Evolutionary conservation across 2,797 vertebrate species (phyloP).

Genomic region (Acanthurus leucopareius): DNA sequence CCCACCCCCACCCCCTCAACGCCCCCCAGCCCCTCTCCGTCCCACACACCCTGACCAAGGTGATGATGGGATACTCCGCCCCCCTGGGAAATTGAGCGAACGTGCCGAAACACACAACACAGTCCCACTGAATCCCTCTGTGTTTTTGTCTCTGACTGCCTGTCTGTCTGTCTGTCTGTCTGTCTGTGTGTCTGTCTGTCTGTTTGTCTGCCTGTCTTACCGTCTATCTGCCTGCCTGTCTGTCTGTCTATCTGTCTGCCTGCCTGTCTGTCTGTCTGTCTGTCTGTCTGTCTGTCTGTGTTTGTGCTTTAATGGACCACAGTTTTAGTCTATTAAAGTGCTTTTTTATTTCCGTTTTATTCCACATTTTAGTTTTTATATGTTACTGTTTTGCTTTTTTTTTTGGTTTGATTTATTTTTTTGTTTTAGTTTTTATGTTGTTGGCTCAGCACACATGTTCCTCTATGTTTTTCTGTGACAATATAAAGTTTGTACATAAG

Average conservation of each 20-base stretch:
- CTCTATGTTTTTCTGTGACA: too few species aligned
- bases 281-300: too few species aligned
- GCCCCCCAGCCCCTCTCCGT: background rate
- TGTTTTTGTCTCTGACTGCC: background rate
- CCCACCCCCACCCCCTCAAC: background rate
- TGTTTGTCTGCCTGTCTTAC: background rate
- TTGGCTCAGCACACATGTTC: too few species aligned
- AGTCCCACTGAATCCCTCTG: background rate
- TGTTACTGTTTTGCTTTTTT: background rate
- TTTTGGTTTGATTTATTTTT: background rate
- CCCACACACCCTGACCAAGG: slow-evolving; percentile 46
- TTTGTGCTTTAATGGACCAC: too few species aligned
- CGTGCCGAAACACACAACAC: slow-evolving; percentile 68
- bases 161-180: background rate
- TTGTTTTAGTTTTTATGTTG: background rate
- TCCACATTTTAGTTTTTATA: background rate
- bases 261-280: background rate
- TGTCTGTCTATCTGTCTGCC: slow-evolving; percentile 3
- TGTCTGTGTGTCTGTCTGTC: background rate
- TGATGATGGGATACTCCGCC: slow-evolving; percentile 56
- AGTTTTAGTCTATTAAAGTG: background rate
- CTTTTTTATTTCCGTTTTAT: background rate
- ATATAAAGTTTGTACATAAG: too few species aligned
- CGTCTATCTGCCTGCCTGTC: background rate
- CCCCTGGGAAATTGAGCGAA: slow-evolving; percentile 59